A percentile compares a stretch with the other conserved stretches of the same genome.
Conservation (phyloP, 2,113 vertebrate species). For the Neolamprologus caudopunctatus region DNA sequence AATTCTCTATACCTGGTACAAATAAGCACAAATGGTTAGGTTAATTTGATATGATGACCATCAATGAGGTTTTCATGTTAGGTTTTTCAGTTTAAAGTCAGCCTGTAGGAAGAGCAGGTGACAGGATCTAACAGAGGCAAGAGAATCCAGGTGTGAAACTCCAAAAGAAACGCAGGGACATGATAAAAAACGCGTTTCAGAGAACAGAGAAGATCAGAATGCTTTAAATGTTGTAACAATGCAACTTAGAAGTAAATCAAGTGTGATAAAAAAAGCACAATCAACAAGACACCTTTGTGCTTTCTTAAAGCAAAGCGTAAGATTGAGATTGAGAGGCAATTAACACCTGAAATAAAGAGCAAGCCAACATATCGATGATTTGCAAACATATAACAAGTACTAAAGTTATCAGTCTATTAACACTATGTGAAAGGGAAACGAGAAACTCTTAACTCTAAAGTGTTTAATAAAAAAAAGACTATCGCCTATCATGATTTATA, state of each 20-base stretch:
- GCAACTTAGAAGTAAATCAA: not conserved
- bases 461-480: not conserved
- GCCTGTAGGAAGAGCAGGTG: not conserved
- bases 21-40: not conserved
- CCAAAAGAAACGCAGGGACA: not conserved
- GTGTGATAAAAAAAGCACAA: not conserved
- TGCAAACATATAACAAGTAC: not conserved
- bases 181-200: fast-evolving
- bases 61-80: not conserved
- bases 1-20: not conserved
- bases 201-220: not conserved
- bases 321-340: not conserved
- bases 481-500: not conserved
- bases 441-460: not conserved
- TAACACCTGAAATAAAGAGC: not conserved
- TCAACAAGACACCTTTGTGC: fast-evolving
- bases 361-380: not conserved
- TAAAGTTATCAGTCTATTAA: not conserved
- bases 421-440: fast-evolving
- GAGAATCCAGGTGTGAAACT: not conserved
- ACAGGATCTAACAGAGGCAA: not conserved
- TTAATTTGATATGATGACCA: not conserved
- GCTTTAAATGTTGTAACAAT: not conserved
- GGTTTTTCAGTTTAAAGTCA: not conserved
- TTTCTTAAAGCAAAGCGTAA: not conserved